Evolutionary conservation across 2,797 vertebrate species (phyloP).

Genomic region (Mormyrus hasselquistii): DNA sequence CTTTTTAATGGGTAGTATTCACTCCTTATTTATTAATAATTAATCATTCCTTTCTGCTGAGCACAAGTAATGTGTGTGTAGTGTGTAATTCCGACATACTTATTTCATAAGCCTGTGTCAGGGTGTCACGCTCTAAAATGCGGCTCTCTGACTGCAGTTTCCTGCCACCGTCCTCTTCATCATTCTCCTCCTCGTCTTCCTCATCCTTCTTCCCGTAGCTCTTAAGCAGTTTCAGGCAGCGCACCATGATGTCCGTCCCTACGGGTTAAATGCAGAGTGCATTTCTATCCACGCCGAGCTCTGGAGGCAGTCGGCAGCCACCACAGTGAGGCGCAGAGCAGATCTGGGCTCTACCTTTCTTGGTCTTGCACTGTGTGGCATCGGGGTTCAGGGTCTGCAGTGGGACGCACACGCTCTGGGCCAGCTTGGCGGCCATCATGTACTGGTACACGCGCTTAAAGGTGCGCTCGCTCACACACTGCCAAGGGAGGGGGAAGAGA

Average conservation of each 20-base stretch:
- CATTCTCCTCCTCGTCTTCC: constrained; percentile 69
- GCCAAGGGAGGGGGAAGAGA: background rate
- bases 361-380: constrained; percentile 72
- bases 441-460: constrained; percentile 79
- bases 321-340: background rate
- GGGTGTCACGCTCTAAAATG: constrained; percentile 76
- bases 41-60: background rate
- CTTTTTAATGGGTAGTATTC: background rate
- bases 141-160: constrained; percentile 59
- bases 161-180: constrained; percentile 67
- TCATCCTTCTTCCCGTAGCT: constrained; percentile 71
- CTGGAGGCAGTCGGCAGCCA: background rate
- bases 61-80: background rate
- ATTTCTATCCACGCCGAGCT: background rate
- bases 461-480: constrained; percentile 70
- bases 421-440: constrained; percentile 75
- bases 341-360: constrained; percentile 65
- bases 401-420: constrained; percentile 64
- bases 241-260: constrained; percentile 78
- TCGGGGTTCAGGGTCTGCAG: constrained; percentile 74
- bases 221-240: constrained; percentile 79
- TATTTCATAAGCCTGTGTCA: constrained; percentile 82
- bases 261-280: constrained; percentile 7
- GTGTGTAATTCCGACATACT: constrained; percentile 57
- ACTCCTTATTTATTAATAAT: background rate